Evolutionary conservation across 2,113 vertebrate species (phyloP).

Genomic region (Dipodomys stephensi): DNA sequence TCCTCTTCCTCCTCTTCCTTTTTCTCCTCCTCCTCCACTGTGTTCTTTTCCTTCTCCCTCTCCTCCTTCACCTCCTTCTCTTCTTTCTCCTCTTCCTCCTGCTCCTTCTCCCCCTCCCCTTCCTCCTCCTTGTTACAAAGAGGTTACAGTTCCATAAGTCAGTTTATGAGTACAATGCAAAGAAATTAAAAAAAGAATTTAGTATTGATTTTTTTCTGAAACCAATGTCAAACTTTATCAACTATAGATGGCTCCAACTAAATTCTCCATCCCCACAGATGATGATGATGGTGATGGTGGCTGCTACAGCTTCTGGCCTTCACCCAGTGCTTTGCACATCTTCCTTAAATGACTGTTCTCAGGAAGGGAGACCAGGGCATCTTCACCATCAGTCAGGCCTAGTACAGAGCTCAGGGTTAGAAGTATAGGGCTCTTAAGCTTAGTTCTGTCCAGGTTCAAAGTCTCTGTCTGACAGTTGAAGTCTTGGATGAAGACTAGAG

Average conservation of each 20-base stretch:
- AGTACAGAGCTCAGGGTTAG: not conserved
- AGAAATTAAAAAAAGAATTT: not conserved
- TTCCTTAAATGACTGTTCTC: not conserved
- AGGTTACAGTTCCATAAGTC: too few relatives aligned
- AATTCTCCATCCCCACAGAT: not conserved
- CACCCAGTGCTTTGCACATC: not conserved
- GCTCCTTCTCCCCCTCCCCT: too few relatives aligned
- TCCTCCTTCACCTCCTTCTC: too few relatives aligned
- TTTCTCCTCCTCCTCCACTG: too few relatives aligned
- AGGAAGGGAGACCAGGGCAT: too few relatives aligned
- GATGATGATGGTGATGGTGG: too few relatives aligned
- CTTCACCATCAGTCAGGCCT: too few relatives aligned
- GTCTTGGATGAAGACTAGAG: not conserved
- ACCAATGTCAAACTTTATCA: not conserved
- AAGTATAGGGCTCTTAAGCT: not conserved
- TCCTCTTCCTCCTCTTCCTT: too few relatives aligned
- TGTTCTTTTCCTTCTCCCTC: too few relatives aligned
- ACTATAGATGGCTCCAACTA: accelerated
- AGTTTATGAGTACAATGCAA: too few relatives aligned
- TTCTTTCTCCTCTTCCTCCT: too few relatives aligned
- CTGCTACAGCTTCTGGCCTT: not conserved
- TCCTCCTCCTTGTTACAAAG: too few relatives aligned
- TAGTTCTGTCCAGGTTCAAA: not conserved
- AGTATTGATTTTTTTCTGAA: not conserved
- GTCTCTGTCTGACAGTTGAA: not conserved